Percentiles rank a stretch among this genome's conserved stretches.
Evolutionary conservation across 2,113 vertebrate genomes (phyloP).

Genomic region (Neogobius melanostomus): DNA sequence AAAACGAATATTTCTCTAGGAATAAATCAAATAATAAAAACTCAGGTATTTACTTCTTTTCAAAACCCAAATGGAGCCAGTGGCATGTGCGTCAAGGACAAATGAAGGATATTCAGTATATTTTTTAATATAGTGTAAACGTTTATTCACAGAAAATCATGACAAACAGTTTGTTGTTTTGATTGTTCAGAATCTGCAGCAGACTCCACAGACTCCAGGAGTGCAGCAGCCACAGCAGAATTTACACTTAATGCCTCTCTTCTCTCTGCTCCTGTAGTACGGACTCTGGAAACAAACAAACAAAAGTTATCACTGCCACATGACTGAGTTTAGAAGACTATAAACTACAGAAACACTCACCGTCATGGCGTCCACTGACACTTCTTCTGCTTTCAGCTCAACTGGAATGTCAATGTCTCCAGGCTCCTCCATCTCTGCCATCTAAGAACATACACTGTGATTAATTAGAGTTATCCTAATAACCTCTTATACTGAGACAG

Average conservation of each 20-base stretch:
- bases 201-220: conserved; percentile 1
- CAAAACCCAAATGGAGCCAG: no score
- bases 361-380: conserved; percentile 20
- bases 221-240: conserved; percentile 11
- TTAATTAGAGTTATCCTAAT: background rate
- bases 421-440: background rate
- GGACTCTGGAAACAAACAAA: background rate
- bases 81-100: no score
- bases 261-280: conserved; percentile 3
- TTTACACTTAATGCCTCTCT: background rate
- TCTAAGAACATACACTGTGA: conserved; percentile 1
- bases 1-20: no score
- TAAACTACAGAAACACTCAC: conserved; percentile 33
- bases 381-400: background rate
- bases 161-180: no score
- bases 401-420: background rate
- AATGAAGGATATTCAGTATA: no score
- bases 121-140: no score
- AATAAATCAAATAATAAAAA: no score
- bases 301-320: background rate
- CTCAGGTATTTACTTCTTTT: no score
- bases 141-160: no score
- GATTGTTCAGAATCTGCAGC: background rate
- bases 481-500: background rate
- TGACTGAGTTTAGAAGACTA: background rate